Conservation (phyloP, 2,888 invertebrate species). For the Ormia ochracea region DNA sequence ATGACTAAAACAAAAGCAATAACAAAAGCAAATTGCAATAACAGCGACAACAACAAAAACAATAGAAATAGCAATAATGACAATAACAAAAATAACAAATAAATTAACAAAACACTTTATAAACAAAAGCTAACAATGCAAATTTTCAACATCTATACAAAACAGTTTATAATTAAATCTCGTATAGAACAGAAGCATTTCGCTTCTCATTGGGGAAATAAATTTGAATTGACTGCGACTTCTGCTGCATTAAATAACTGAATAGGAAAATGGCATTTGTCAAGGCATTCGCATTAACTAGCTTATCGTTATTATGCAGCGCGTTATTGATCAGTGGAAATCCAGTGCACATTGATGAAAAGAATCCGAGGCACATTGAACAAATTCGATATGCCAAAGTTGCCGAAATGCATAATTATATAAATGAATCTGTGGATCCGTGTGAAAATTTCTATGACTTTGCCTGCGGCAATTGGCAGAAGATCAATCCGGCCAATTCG, state of each 20-base stretch:
- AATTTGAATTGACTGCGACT: slow-evolving; percentile 24
- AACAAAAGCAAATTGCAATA: too few relatives aligned
- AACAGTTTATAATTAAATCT: slow-evolving; percentile 49
- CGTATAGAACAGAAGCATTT: slow-evolving; percentile 24
- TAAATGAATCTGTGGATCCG: slow-evolving; percentile 69
- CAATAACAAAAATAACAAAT: neutral
- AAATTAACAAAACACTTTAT: slow-evolving; percentile 15
- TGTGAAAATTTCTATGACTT: slow-evolving; percentile 72
- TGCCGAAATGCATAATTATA: slow-evolving; percentile 68
- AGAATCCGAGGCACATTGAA: slow-evolving; percentile 41
- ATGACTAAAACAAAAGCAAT: slow-evolving; percentile 12
- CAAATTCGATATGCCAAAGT: slow-evolving; percentile 67
- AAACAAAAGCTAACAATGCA: slow-evolving; percentile 49
- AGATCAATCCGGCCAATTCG: slow-evolving; percentile 66
- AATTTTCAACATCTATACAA: slow-evolving; percentile 33
- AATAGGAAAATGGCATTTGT: slow-evolving; percentile 6
- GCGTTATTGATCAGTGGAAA: neutral
- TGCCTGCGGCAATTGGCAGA: slow-evolving; percentile 71
- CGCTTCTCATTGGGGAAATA: neutral
- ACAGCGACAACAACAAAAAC: too few relatives aligned
- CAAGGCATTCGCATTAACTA: neutral
- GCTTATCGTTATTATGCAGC: neutral
- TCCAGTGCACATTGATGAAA: slow-evolving; percentile 24
- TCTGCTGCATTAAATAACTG: neutral
- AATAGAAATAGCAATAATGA: too few relatives aligned